Evolutionary conservation across 2,113 vertebrate species (phyloP).

Genomic region (Scytalopus superciliaris): DNA sequence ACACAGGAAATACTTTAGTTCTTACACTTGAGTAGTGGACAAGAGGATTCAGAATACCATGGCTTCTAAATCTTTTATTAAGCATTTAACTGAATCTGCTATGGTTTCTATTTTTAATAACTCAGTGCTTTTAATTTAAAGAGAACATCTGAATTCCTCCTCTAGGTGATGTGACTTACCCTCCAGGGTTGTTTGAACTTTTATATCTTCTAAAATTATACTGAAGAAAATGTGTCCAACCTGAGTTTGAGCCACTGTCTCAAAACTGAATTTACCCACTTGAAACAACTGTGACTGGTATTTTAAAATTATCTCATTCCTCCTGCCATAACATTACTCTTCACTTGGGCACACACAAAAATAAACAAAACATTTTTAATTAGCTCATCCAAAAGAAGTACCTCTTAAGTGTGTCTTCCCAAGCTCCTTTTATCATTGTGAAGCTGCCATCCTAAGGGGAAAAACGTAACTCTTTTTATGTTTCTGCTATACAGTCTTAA

Average conservation of each 20-base stretch:
- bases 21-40: neutral
- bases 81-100: neutral
- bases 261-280: neutral
- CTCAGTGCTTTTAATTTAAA: neutral
- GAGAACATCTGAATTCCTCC: neutral
- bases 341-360: neutral
- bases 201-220: neutral
- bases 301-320: neutral
- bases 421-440: neutral
- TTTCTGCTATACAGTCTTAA: neutral
- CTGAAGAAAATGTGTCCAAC: neutral
- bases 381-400: slow-evolving; percentile 2
- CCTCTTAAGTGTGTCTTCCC: neutral
- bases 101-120: neutral
- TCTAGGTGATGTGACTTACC: neutral
- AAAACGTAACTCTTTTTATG: neutral
- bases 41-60: neutral
- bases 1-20: neutral
- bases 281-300: neutral
- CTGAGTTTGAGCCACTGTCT: neutral
- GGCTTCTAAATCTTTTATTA: neutral
- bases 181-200: neutral
- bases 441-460: neutral
- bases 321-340: neutral
- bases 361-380: slow-evolving; percentile 23